Base-by-base conservation (phyloP, 35 echinoderm and acorn worm genomes). In the Lytechinus pictus region DNA sequence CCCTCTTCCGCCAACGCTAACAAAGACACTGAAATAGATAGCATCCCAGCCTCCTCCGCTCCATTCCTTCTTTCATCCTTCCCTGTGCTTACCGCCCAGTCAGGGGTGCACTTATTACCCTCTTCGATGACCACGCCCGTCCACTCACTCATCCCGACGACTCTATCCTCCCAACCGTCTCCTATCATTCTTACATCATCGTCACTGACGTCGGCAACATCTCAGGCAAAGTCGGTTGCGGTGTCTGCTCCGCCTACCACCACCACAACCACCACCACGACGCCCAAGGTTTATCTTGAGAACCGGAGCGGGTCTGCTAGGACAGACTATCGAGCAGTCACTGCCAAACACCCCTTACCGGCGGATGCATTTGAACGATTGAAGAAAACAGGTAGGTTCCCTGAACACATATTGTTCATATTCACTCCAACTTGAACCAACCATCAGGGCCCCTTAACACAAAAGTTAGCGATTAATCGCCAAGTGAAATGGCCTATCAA, bases 231-330 rank as follows among this genome's bases (percentile, higher is more conserved):
- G 14, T 54, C 52, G 52, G 54, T 56, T 21, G 24, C 54, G 57
- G 52, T 94, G 54, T 51, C 54, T 56, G 24, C 88, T 3, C 29
- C 56, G 27, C 94, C 96, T 8, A 60, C 91, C 57, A 89, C 52
- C 52, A 61, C 86, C 44, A 89, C 87, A 8, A 61, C 97, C 12
- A 27, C 57, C 9, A 90, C 53, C 12, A 71, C 92, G 52, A 56
- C 71, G 5, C 86, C 95, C 33, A 96, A 96, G 87, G 90, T 97
- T 12, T 87, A 95, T 54, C 97, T 96, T n/a, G 97, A 96, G 89
- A 95, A 96, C 71, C 60, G 93, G 52, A 97, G 97, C 55, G 97
- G 97, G 8, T 96, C 94, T 0, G 97, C 97, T 6, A 96, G 97
- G 92, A 97, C 97, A 9, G 97, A 97, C 86, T 94, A 94, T 71